Percentiles rank a stretch among this genome's conserved stretches.
These are phyloP conservation scores for Gorsachius magnificus DNA, from an alignment of 2,797 vertebrate genomes.

Conservation along the genomic window DNA sequence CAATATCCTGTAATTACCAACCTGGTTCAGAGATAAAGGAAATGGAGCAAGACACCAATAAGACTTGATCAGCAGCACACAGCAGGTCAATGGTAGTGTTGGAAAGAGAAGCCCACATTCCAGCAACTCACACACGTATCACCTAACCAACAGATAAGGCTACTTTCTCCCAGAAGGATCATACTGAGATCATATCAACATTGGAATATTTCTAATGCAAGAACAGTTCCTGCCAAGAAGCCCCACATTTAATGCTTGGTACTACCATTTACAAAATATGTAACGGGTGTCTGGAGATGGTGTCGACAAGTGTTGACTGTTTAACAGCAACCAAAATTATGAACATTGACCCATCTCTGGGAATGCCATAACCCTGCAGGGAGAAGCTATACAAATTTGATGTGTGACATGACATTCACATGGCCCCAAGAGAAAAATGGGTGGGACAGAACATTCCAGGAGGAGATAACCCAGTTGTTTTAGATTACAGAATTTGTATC, in stretches of 20 bases:
- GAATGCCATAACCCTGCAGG: conserved; percentile 1
- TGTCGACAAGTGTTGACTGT: neutral
- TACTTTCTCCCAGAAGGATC: neutral
- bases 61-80: neutral
- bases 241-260: neutral
- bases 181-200: neutral
- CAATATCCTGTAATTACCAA: conserved; percentile 9
- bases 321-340: neutral
- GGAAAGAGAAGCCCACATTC: neutral
- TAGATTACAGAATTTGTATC: neutral
- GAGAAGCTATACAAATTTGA: neutral
- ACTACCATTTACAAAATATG: neutral
- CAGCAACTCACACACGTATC: neutral
- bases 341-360: neutral
- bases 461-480: neutral
- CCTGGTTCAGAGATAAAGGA: neutral
- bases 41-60: neutral
- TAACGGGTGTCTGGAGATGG: neutral
- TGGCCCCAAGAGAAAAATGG: neutral
- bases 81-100: neutral
- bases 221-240: neutral
- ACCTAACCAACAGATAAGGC: neutral
- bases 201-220: neutral
- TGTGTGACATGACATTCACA: neutral
- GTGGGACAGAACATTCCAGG: conserved; percentile 14